These are phyloP conservation scores for Bedellia somnulentella DNA, from an alignment of 2,888 invertebrate genomes.

Conservation along the genomic window DNA sequence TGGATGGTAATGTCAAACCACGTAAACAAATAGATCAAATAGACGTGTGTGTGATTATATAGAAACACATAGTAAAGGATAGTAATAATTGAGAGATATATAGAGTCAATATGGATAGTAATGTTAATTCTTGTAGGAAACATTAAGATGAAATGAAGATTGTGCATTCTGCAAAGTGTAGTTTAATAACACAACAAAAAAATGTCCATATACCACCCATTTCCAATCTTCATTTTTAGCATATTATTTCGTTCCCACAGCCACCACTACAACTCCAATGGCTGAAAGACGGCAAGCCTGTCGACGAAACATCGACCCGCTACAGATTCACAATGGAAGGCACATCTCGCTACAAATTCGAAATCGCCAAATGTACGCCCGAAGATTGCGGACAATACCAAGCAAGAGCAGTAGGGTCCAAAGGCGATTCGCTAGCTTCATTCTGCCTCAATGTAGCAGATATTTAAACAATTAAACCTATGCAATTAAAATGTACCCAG, in stretches of 20 bases:
- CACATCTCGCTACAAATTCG: slow-evolving; percentile 75
- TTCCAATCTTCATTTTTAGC: no score
- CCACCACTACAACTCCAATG: slow-evolving; percentile 73
- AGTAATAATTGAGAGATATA: no score
- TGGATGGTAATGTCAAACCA: no score
- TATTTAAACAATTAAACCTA: slow-evolving; percentile 23
- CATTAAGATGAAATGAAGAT: no score
- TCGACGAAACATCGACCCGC: slow-evolving; percentile 76
- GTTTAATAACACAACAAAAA: no score
- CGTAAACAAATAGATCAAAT: no score
- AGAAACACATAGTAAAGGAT: no score
- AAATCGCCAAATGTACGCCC: slow-evolving; percentile 72
- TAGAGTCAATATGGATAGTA: no score
- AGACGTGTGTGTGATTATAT: no score
- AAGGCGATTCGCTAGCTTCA: slow-evolving; percentile 80
- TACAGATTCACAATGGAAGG: slow-evolving; percentile 84
- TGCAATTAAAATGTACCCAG: slow-evolving; percentile 19
- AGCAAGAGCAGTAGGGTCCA: slow-evolving; percentile 82
- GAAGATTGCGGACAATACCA: slow-evolving; percentile 88
- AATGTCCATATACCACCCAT: no score
- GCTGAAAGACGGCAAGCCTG: slow-evolving; percentile 90
- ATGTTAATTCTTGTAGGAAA: no score
- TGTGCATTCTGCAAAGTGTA: no score
- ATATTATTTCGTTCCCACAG: slow-evolving; percentile 16
- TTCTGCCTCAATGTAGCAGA: slow-evolving; percentile 82